Conservation (phyloP, 2,113 vertebrate species). For the Cyprinodon brontotheroides region DNA sequence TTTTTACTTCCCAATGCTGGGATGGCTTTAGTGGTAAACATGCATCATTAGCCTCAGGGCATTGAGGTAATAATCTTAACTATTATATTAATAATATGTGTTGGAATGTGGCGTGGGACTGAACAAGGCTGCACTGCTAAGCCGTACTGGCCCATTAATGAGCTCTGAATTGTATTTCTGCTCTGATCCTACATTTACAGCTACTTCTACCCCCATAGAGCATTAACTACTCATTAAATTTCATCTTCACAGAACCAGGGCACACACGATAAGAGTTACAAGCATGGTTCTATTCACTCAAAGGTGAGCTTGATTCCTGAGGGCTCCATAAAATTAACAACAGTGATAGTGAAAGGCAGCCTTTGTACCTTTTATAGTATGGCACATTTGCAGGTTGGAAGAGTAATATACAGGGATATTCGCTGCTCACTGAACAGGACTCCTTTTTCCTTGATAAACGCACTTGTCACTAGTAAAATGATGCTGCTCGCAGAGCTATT, state of each 20-base stretch:
- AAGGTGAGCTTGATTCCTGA: constrained; percentile 28
- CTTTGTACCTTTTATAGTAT: constrained; percentile 9
- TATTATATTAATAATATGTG: background rate
- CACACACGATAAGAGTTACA: constrained; percentile 18
- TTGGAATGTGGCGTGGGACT: background rate
- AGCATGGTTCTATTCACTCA: constrained; percentile 9
- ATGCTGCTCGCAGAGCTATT: constrained; percentile 56
- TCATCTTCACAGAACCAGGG: constrained; percentile 22
- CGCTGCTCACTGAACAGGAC: constrained; percentile 7
- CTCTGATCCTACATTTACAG: constrained; percentile 12
- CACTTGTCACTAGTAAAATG: constrained; percentile 55
- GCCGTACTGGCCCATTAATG: background rate
- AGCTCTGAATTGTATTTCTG: background rate
- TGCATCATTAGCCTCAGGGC: no score
- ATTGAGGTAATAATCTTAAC: background rate
- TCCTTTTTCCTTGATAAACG: constrained; percentile 63
- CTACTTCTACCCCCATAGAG: constrained; percentile 2
- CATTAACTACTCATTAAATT: constrained; percentile 20
- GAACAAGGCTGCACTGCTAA: background rate
- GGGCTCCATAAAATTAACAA: constrained; percentile 24
- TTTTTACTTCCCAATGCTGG: no score
- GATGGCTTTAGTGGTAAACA: no score
- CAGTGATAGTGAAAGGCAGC: background rate
- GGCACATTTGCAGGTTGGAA: constrained; percentile 30
- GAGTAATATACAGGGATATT: constrained; percentile 24